Conservation (phyloP, 2,797 vertebrate genomes). For the Pachyuromys duprasi region DNA sequence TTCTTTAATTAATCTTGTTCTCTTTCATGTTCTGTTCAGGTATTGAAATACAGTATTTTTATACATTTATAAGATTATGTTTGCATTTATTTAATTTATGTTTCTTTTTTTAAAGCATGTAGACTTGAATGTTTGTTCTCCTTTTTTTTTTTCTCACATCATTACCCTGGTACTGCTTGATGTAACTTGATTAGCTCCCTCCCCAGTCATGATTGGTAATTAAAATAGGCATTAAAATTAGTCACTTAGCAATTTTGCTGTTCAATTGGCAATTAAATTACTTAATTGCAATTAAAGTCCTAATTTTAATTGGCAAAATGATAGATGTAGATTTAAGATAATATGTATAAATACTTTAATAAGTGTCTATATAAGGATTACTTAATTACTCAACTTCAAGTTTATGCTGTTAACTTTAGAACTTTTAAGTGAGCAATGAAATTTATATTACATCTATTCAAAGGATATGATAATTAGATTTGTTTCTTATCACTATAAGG, state of each 20-base stretch:
- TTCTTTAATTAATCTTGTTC: conserved; percentile 38
- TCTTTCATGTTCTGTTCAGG: conserved; percentile 65
- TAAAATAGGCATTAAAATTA: conserved; percentile 98
- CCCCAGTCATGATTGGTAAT: conserved; percentile 96
- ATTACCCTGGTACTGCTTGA: conserved; percentile 92
- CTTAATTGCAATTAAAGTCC: conserved; percentile 96
- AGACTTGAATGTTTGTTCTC: conserved; percentile 90
- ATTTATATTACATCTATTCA: conserved; percentile 89
- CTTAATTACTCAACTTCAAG: conserved; percentile 93
- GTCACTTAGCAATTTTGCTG: conserved; percentile 96
- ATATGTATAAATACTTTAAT: conserved; percentile 94
- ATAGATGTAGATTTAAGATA: conserved; percentile 94
- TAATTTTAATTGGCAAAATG: conserved; percentile 95
- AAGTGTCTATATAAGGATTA: conserved; percentile 93
- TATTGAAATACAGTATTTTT: conserved; percentile 78
- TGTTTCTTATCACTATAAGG: conserved; percentile 79
- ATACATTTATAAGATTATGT: conserved; percentile 85
- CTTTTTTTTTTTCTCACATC: conserved; percentile 88
- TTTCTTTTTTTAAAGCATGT: conserved; percentile 85
- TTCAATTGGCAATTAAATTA: conserved; percentile 97
- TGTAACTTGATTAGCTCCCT: conserved; percentile 93
- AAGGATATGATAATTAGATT: conserved; percentile 88
- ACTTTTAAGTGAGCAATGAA: conserved; percentile 91
- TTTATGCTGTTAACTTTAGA: conserved; percentile 92
- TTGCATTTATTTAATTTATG: conserved; percentile 88